A percentile compares a stretch with the other conserved stretches of the same genome.
These are phyloP conservation scores for Panthera leo DNA, from an alignment of 2,113 vertebrate genomes.

Conservation along the genomic window DNA sequence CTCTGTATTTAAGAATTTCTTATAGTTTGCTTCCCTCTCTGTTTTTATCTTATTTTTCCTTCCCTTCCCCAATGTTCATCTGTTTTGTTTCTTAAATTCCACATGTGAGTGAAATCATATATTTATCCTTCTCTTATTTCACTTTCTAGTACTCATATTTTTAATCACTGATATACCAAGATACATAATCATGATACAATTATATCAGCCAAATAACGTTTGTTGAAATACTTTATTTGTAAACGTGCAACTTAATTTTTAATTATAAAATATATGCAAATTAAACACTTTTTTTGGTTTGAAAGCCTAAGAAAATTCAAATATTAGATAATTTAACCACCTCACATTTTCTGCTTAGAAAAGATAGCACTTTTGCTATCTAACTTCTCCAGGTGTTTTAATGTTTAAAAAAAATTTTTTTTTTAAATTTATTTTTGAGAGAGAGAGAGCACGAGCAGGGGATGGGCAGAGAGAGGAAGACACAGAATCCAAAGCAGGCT, in stretches of 20 bases:
- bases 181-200: background rate
- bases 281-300: background rate
- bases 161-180: background rate
- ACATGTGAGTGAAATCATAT: too few relatives aligned
- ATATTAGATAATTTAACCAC: conserved; percentile 2
- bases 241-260: background rate
- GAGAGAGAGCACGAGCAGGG: too few relatives aligned
- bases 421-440: too few relatives aligned
- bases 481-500: too few relatives aligned
- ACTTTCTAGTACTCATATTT: background rate
- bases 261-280: conserved; percentile 27
- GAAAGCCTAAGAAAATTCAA: conserved; percentile 35
- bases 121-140: too few relatives aligned
- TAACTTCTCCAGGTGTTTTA: background rate
- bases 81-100: too few relatives aligned
- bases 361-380: background rate
- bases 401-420: too few relatives aligned
- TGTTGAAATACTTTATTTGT: background rate
- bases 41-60: too few relatives aligned
- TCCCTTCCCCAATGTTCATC: too few relatives aligned
- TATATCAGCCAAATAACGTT: background rate
- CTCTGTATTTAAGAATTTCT: too few relatives aligned
- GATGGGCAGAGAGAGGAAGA: too few relatives aligned
- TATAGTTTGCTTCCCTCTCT: too few relatives aligned
- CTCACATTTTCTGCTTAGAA: conserved; percentile 10